A percentile compares a stretch with the other conserved stretches of the same genome.
Conservation (phyloP, 92 coral and sea anemone species). For the Epizoanthus illoricatus region DNA sequence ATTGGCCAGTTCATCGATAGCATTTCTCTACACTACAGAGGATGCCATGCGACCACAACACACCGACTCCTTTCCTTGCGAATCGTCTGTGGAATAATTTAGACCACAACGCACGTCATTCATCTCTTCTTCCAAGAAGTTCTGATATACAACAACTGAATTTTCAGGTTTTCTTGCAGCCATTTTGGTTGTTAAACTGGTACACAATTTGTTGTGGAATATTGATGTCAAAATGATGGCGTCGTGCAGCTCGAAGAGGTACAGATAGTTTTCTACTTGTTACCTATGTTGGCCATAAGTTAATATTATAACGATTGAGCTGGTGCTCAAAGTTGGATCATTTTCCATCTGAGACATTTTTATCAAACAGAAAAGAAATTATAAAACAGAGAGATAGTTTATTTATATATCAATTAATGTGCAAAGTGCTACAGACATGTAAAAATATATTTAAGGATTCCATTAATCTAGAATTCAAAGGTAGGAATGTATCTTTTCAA, state of each 20-base stretch:
- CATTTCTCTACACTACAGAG: no score
- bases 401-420: slow-evolving; percentile 36
- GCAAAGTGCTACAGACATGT: slow-evolving; percentile 26
- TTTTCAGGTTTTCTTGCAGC: no score
- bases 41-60: no score
- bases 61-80: no score
- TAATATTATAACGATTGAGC: background rate
- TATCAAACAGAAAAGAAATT: slow-evolving; percentile 34
- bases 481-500: background rate
- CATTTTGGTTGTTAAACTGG: no score
- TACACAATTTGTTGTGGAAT: no score
- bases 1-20: no score
- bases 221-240: no score
- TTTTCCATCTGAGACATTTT: slow-evolving; percentile 20
- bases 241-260: background rate
- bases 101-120: no score
- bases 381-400: slow-evolving; percentile 44
- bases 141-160: no score
- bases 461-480: background rate
- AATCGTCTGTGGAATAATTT: no score
- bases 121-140: no score
- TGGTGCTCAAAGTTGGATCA: background rate
- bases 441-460: slow-evolving; percentile 37
- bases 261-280: background rate
- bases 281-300: background rate